Conservation (phyloP, 1,140 invertebrate genomes). For the Bombus polaris region DNA sequence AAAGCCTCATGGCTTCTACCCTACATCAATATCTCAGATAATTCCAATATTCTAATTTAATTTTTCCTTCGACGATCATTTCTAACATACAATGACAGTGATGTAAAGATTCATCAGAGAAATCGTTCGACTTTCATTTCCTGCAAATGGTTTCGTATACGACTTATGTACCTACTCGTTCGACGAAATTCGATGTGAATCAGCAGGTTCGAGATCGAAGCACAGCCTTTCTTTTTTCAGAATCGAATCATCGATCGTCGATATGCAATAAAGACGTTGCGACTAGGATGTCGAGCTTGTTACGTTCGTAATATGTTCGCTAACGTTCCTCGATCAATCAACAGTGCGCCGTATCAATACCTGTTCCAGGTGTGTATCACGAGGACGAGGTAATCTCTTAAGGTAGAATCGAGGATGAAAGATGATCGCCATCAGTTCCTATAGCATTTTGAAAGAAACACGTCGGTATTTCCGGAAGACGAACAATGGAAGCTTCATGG, state of each 20-base stretch:
- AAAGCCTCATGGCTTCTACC: background rate
- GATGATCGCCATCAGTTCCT: background rate
- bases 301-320: background rate
- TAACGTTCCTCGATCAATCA: constrained; percentile 15
- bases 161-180: background rate
- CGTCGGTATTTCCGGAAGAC: too few species aligned
- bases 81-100: background rate
- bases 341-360: background rate
- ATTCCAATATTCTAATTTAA: background rate
- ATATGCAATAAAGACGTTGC: constrained; percentile 20
- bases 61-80: background rate
- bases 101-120: background rate
- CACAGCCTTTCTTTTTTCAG: background rate
- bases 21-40: background rate
- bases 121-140: background rate
- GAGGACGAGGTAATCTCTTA: background rate
- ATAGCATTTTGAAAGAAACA: background rate
- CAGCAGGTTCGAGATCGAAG: background rate
- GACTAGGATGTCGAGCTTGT: background rate
- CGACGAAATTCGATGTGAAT: background rate
- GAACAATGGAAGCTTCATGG: background rate
- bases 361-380: background rate
- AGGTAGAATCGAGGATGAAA: background rate
- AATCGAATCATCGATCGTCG: constrained; percentile 1
- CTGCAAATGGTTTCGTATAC: background rate